A percentile compares a stretch with the other conserved stretches of the same genome.
phyloP scores from a whole-genome alignment of 1,140 invertebrate species.

The Tachypleus tridentatus region DNA sequence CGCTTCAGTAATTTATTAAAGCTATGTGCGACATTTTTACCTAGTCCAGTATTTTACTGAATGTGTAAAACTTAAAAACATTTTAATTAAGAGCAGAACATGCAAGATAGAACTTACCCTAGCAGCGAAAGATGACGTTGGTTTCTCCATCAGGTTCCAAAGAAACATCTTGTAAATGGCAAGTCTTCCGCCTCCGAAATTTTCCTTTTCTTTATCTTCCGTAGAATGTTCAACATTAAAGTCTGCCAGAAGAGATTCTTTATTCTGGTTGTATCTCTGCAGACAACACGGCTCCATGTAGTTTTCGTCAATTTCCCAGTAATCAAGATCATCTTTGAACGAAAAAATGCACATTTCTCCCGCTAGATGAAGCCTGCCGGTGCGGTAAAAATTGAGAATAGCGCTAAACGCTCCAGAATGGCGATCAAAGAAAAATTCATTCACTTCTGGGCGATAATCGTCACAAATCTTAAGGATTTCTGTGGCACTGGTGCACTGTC shows the following conservation, averaged over 20 bases:
- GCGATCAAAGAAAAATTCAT: constrained; percentile 98
- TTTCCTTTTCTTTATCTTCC: constrained; percentile 73
- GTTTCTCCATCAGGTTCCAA: constrained; percentile 96
- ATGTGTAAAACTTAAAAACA: too few species aligned
- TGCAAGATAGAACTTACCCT: constrained; percentile 58
- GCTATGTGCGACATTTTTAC: too few species aligned
- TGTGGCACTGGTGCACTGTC: constrained; percentile 91
- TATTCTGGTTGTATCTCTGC: constrained; percentile 95
- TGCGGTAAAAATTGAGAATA: constrained; percentile 95
- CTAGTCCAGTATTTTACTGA: too few species aligned
- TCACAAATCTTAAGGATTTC: constrained; percentile 91
- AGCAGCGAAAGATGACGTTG: constrained; percentile 89
- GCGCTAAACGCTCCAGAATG: constrained; percentile 96
- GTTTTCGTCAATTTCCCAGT: constrained; percentile 96
- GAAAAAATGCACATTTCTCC: constrained; percentile 98
- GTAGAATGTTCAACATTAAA: constrained; percentile 96
- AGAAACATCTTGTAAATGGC: constrained; percentile 92
- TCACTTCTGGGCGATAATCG: constrained; percentile 78
- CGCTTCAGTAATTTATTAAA: too few species aligned
- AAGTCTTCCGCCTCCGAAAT: constrained; percentile 87
- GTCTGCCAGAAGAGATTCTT: constrained; percentile 96
- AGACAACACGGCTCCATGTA: constrained; percentile 97
- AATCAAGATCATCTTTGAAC: constrained; percentile 95
- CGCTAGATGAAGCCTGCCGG: constrained; percentile 91
- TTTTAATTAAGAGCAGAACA: too few species aligned